Conservation (phyloP, 1,140 invertebrate species). For the Meloidogyne floridensis region DNA sequence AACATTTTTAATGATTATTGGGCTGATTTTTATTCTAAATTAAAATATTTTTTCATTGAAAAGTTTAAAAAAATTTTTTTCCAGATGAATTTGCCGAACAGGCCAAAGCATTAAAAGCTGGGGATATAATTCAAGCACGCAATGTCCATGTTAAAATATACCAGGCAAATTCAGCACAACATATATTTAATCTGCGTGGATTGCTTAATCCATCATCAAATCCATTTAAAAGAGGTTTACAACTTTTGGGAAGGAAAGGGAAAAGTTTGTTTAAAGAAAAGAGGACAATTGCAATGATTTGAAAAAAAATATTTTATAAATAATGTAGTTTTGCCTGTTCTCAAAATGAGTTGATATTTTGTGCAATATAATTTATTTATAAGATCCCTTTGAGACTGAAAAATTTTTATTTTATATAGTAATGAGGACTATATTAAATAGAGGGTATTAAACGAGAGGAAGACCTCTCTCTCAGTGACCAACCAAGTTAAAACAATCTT, state of each 20-base stretch:
- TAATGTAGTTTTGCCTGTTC: too few species aligned
- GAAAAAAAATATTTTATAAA: too few species aligned
- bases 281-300: not conserved
- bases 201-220: not conserved
- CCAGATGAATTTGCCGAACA: not conserved
- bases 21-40: too few species aligned
- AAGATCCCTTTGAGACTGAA: too few species aligned
- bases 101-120: slow-evolving; percentile 1
- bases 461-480: too few species aligned
- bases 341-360: too few species aligned
- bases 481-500: too few species aligned
- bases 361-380: too few species aligned
- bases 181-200: not conserved
- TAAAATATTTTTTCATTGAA: not conserved
- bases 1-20: too few species aligned
- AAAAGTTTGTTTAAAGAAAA: not conserved
- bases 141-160: not conserved
- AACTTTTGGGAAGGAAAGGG: not conserved
- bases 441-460: too few species aligned
- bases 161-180: not conserved
- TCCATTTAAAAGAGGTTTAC: not conserved
- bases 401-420: too few species aligned
- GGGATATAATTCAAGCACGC: not conserved
- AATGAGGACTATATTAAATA: too few species aligned
- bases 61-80: not conserved